Evolutionary conservation across 1,140 invertebrate genomes (phyloP).

Genomic region (Colletes latitarsis): DNA sequence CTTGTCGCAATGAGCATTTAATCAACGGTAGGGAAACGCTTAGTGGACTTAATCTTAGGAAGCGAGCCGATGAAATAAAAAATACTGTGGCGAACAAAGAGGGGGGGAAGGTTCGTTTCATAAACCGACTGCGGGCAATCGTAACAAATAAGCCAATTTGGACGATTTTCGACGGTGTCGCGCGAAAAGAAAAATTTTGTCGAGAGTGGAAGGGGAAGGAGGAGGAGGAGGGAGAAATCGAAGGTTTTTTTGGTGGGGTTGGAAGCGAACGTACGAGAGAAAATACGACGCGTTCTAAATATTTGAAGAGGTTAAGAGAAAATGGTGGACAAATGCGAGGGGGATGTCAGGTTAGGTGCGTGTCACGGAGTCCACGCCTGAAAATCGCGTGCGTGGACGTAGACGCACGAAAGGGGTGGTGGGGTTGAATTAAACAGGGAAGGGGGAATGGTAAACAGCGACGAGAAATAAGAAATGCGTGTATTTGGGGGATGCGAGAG

Average conservation of each 20-base stretch:
- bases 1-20: slow-evolving; percentile 76
- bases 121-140: background rate
- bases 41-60: slow-evolving; percentile 71
- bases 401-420: background rate
- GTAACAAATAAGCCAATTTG: background rate
- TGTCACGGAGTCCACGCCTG: background rate
- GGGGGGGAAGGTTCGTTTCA: background rate
- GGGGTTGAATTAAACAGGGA: background rate
- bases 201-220: background rate
- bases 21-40: slow-evolving; percentile 75
- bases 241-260: background rate
- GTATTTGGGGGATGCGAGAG: too few species aligned
- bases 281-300: slow-evolving; percentile 9
- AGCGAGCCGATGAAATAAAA: slow-evolving; percentile 1
- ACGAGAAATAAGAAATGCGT: background rate
- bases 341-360: background rate
- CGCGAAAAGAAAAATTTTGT: background rate
- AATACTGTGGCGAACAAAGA: background rate
- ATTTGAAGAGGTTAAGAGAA: background rate
- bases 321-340: background rate
- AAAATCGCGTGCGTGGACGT: background rate
- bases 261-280: too few species aligned
- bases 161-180: slow-evolving; percentile 12
- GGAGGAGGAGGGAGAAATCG: background rate
- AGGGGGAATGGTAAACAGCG: slow-evolving; percentile 12